Conservation (phyloP, 2,113 vertebrate species). For the Hippocampus barbouri region DNA sequence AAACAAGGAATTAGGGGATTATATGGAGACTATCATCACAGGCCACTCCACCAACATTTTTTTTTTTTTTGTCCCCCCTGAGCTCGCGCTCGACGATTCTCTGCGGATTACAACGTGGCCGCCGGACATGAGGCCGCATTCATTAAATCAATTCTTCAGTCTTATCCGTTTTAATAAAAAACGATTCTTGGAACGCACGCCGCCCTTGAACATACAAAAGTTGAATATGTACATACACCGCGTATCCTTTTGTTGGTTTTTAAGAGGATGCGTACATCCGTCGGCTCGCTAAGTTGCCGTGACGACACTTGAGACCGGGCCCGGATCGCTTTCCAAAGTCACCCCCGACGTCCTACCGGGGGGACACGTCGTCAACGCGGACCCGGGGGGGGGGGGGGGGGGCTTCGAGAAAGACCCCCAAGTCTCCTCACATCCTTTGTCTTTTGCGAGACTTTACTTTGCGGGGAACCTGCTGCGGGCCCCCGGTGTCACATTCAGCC, state of each 20-base stretch:
- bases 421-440: slow-evolving; percentile 32
- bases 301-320: slow-evolving; percentile 70
- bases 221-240: slow-evolving; percentile 74
- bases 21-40: slow-evolving; percentile 81
- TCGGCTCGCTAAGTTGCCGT: slow-evolving; percentile 65
- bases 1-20: slow-evolving; percentile 88
- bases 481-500: slow-evolving; percentile 56
- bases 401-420: slow-evolving; percentile 32
- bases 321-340: slow-evolving; percentile 75
- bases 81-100: slow-evolving; percentile 75
- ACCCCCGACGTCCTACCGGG: slow-evolving; percentile 58
- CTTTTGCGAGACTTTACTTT: slow-evolving; percentile 30
- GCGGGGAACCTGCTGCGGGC: slow-evolving; percentile 25
- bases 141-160: slow-evolving; percentile 81
- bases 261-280: slow-evolving; percentile 65
- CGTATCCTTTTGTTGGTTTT: slow-evolving; percentile 76
- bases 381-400: slow-evolving; percentile 28
- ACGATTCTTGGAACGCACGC: slow-evolving; percentile 68
- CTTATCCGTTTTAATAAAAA: slow-evolving; percentile 77
- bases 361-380: slow-evolving; percentile 29
- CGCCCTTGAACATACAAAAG: slow-evolving; percentile 75
- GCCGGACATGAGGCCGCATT: slow-evolving; percentile 79
- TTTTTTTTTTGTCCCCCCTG: slow-evolving; percentile 78
- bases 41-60: slow-evolving; percentile 77
- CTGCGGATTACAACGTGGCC: slow-evolving; percentile 76